Percentiles rank a stretch among this genome's conserved stretches.
Evolutionary conservation across 2,113 vertebrate genomes (phyloP).

Genomic region (Pithys albifrons): DNA sequence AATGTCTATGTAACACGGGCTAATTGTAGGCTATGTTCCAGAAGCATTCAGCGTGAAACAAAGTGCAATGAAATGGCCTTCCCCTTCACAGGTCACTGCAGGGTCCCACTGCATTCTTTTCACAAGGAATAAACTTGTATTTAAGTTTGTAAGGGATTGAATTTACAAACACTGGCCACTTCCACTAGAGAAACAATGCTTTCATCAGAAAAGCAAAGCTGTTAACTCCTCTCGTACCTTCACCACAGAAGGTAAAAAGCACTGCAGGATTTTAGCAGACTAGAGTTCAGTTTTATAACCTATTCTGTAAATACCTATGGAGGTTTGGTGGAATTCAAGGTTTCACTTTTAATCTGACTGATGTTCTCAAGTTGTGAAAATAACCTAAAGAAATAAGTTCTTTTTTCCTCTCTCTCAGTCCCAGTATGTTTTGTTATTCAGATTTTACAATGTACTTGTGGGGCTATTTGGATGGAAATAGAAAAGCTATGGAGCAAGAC

Average conservation of each 20-base stretch:
- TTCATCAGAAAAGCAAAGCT: neutral
- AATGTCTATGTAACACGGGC: neutral
- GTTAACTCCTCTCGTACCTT: conserved; percentile 9
- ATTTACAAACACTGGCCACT: neutral
- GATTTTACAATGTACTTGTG: conserved; percentile 11
- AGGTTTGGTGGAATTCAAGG: conserved; percentile 25
- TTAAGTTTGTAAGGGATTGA: conserved; percentile 13
- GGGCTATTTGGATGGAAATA: conserved; percentile 59
- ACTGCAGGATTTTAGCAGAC: conserved; percentile 6
- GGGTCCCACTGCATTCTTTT: neutral
- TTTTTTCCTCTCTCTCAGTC: neutral
- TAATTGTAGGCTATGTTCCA: neutral
- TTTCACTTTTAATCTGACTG: conserved; percentile 3
- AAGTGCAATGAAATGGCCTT: neutral
- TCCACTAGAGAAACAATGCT: neutral
- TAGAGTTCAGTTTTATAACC: conserved; percentile 42
- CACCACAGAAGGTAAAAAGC: neutral
- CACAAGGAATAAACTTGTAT: neutral
- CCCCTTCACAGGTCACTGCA: neutral
- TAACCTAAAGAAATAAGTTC: conserved; percentile 1
- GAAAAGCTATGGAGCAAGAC: conserved; percentile 66
- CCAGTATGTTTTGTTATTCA: neutral
- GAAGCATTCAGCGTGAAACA: neutral
- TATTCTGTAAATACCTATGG: conserved; percentile 33
- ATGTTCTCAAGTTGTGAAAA: conserved; percentile 34